Percentiles rank a stretch among this genome's conserved stretches.
These are phyloP conservation scores for Betta splendens DNA, from an alignment of 2,797 vertebrate species.

Conservation along the genomic window DNA sequence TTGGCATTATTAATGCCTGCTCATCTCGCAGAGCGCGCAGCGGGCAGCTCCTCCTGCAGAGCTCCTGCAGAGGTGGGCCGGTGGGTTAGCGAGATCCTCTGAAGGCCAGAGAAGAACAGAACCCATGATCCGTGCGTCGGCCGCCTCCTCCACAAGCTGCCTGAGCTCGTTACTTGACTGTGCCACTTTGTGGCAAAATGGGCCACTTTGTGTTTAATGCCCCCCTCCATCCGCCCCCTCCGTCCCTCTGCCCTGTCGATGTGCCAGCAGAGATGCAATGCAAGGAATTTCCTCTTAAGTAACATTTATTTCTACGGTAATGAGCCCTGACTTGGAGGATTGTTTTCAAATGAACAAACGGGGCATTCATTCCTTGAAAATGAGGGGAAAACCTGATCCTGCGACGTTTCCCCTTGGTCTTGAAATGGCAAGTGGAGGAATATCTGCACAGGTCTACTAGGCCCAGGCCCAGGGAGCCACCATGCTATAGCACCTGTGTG, in stretches of 20 bases:
- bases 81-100: constrained; percentile 7
- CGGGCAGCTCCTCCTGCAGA: constrained; percentile 9
- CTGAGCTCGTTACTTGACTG: constrained; percentile 24
- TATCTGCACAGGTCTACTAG: background rate
- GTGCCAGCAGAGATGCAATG: constrained; percentile 40
- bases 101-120: constrained; percentile 16
- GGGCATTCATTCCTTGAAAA: constrained; percentile 19
- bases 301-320: constrained; percentile 23
- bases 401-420: background rate
- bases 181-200: constrained; percentile 47
- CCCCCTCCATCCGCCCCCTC: background rate
- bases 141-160: constrained; percentile 9
- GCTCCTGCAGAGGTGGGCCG: constrained; percentile 11
- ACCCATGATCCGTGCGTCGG: constrained; percentile 2
- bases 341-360: constrained; percentile 29
- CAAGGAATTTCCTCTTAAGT: constrained; percentile 28
- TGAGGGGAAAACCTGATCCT: background rate
- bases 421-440: background rate
- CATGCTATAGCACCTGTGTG: background rate
- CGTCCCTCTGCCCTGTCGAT: background rate
- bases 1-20: constrained; percentile 24
- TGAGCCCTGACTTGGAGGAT: constrained; percentile 12
- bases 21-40: background rate
- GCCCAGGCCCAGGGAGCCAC: background rate
- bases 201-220: constrained; percentile 18